A percentile compares a stretch with the other conserved stretches of the same genome.
These are phyloP conservation scores for Glaucopsyche alexis DNA, from an alignment of 2,888 invertebrate species.

Conservation along the genomic window DNA sequence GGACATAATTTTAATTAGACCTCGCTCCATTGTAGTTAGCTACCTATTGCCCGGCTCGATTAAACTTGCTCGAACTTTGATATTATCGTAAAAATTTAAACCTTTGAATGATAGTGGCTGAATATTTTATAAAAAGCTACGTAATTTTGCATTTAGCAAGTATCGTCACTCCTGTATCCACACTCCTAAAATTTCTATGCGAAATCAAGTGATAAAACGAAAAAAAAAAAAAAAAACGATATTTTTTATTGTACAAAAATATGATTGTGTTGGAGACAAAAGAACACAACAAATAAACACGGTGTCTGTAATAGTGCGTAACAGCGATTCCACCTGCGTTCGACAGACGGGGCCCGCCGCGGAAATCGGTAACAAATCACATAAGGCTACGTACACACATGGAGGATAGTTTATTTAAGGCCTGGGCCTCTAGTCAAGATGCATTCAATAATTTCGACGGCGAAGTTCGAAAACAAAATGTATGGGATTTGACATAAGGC, in stretches of 20 bases:
- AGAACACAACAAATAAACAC: slow-evolving; percentile 33
- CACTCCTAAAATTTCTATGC: neutral
- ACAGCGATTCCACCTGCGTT: slow-evolving; percentile 52
- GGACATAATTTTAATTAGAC: slow-evolving; percentile 48
- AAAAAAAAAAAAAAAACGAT: neutral
- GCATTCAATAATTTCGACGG: too few species aligned
- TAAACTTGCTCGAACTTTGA: slow-evolving; percentile 38
- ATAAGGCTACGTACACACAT: slow-evolving; percentile 40
- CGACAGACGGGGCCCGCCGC: slow-evolving; percentile 39
- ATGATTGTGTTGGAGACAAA: slow-evolving; percentile 22
- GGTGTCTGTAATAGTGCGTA: slow-evolving; percentile 39
- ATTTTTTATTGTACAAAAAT: neutral
- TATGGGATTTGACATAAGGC: too few species aligned
- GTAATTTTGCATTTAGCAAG: too few species aligned
- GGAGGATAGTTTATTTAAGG: slow-evolving; percentile 18
- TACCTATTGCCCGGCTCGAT: slow-evolving; percentile 43
- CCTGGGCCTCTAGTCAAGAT: too few species aligned
- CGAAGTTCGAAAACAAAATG: too few species aligned
- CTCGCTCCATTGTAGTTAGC: slow-evolving; percentile 42
- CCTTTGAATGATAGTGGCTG: neutral
- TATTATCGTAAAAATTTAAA: neutral
- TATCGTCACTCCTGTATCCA: too few species aligned
- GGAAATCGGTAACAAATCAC: slow-evolving; percentile 67
- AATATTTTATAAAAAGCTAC: too few species aligned
- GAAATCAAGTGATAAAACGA: neutral